Base-by-base conservation (phyloP, 2,888 invertebrate species). In the Melinopterus prodromus region DNA sequence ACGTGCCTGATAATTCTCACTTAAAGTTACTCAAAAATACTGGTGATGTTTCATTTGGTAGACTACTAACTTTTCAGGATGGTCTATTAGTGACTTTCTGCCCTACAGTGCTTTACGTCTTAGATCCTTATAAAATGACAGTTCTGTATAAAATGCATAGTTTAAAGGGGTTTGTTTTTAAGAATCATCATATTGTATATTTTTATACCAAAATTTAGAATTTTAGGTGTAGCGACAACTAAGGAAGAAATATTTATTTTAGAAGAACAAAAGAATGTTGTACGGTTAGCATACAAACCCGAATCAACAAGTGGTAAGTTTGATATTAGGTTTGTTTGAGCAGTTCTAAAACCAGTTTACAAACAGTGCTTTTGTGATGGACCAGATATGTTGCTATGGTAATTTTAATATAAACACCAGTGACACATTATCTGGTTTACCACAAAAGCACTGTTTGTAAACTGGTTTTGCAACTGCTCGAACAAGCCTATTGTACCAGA, bases 241-340 rank as follows among this genome's bases (percentile, higher is more conserved):
- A 92, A 92, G 86, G 93, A 94, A 83, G 96, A 96, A 90, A 94
- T 97, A 84, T 97, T 97, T 90, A 91, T 97, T 76, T 90, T 98
- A 85, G 95, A 96, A 87, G 96, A 96, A 0, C 91, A 93, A 75
- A 92, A 96, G 82, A 95, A 95, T 85, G 89, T 97, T 81, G 89
- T 97, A 78, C 91, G 97, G n/a, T 92, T 97, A 76, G 94, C 95
- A 69, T 93, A 92, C 84, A 90, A 92, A 85, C 96, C 97, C 9
- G 96, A 96, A 87, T 77, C 87, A 79, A 82, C 87, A 88, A 90
- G 90, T 90, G 79, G 78, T 78, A 87, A 86, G 90, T 79, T 76
- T 6, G 35, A 12, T 77, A n/a, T 77, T 15, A 26, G 26, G n/a
- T n/a, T n/a, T n/a, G n/a, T n/a, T n/a, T n/a, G n/a, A n/a, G n/a